These are phyloP conservation scores for Tetramorium simillimum DNA, from an alignment of 1,140 invertebrate genomes.

Conservation along the genomic window DNA sequence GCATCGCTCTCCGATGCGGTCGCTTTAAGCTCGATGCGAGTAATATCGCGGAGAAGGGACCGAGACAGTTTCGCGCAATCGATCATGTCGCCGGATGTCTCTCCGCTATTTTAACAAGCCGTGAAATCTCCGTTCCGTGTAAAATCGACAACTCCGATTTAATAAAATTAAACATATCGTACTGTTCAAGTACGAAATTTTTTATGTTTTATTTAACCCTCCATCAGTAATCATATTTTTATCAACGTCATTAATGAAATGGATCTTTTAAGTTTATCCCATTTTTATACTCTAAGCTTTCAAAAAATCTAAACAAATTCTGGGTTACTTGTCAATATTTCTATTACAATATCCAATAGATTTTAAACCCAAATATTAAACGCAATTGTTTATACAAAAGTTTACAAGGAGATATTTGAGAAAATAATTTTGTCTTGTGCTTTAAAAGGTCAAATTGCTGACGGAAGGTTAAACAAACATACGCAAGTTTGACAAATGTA, in stretches of 20 bases:
- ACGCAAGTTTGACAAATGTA: background rate
- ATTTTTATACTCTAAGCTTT: too few relatives aligned
- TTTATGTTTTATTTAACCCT: background rate
- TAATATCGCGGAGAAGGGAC: background rate
- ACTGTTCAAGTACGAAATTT: background rate
- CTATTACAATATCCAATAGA: too few relatives aligned
- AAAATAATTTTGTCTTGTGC: too few relatives aligned
- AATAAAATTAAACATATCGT: background rate
- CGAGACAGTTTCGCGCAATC: slow-evolving; percentile 30
- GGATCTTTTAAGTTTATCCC: too few relatives aligned
- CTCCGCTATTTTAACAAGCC: slow-evolving; percentile 23
- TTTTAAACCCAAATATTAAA: too few relatives aligned
- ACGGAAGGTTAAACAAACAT: background rate
- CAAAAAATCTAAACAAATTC: too few relatives aligned
- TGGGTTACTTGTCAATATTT: too few relatives aligned
- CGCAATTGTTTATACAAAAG: too few relatives aligned
- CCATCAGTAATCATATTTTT: too few relatives aligned
- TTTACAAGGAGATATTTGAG: too few relatives aligned
- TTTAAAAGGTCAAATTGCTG: too few relatives aligned
- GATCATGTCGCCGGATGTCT: slow-evolving; percentile 21
- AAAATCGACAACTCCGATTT: background rate
- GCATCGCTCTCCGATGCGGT: slow-evolving; percentile 7
- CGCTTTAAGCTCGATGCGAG: background rate
- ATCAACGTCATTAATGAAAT: too few relatives aligned
- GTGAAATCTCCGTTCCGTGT: background rate